Evolutionary conservation across 2,888 invertebrate genomes (phyloP), one percentile per base, ranked within the genome.

Genomic region (Sarcophaga variegata): DNA sequence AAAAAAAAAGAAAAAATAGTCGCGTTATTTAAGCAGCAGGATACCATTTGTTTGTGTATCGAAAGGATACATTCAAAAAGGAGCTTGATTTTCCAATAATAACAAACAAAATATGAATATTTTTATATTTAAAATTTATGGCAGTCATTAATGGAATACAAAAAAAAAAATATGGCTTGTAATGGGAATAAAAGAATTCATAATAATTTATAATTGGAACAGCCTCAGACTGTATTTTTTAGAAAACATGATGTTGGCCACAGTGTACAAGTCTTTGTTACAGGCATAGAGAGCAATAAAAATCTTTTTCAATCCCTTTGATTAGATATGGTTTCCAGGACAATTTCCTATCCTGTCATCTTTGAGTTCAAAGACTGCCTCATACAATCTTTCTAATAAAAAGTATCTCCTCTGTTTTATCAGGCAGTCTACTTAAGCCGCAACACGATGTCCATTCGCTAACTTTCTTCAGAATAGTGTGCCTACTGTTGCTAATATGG

Each of bases 1-100:
- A n/a, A 74, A 62, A 76, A 84, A 47, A 76, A 54, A 22, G 14
- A 59, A 25, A 67, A 60, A 67, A 66, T 67, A 67, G 71, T 60
- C 78, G 79, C 75, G 74, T 22, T 70, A 67, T 69, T 54, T 60
- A 62, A 82, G 67, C 86, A 82, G 86, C 86, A 86, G 86, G 82
- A 86, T 82, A 63, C 67, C 37, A 62, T 66, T 75, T 64, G 14
- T 4, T 59, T 69, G 54, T 66, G 3, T 66, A 77, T 60, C 37
- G 22, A 49, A 70, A 71, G 74, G 4, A 25, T 67, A 63, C 54
- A 64, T 37, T 37, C 4, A 59, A 47, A 49, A 1, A 6, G 4
- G 49, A 77, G 27, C 4, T 27, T 25, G 47, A 69, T 62, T 78
- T 74, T 81, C 45, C 69, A 63, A 81, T 81, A 81, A 69, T 75